Evolutionary conservation across 2,797 vertebrate genomes (phyloP).

Genomic region (Characodon lateralis): DNA sequence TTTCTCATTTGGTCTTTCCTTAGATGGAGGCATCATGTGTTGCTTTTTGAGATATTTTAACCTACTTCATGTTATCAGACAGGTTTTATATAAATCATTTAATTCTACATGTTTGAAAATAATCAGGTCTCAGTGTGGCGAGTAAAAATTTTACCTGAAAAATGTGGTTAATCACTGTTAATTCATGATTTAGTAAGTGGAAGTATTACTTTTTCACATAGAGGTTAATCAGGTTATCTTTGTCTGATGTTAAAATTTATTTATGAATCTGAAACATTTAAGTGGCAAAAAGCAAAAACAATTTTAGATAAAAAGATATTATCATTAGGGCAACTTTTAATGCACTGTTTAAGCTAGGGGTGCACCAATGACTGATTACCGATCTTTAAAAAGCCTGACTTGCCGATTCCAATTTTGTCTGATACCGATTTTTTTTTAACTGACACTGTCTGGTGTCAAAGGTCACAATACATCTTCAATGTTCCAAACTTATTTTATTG

Average conservation of each 20-base stretch:
- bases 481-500: no score
- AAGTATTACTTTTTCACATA: neutral
- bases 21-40: no score
- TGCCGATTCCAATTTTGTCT: no score
- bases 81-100: no score
- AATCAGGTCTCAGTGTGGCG: neutral
- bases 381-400: no score
- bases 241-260: neutral
- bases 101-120: neutral
- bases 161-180: neutral
- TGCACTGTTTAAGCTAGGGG: neutral
- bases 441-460: no score
- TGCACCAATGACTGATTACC: no score
- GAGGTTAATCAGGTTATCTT: neutral
- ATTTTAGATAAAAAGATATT: no score
- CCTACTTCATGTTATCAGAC: no score
- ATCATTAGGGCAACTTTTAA: neutral
- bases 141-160: neutral
- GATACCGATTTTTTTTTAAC: no score
- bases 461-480: no score
- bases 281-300: neutral
- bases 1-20: no score
- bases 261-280: neutral
- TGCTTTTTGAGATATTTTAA: constrained; percentile 23
- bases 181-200: neutral